Evolutionary conservation across 2,113 vertebrate species (phyloP), one percentile per base, ranked within the genome.

Genomic region (Ctenomys sociabilis): DNA sequence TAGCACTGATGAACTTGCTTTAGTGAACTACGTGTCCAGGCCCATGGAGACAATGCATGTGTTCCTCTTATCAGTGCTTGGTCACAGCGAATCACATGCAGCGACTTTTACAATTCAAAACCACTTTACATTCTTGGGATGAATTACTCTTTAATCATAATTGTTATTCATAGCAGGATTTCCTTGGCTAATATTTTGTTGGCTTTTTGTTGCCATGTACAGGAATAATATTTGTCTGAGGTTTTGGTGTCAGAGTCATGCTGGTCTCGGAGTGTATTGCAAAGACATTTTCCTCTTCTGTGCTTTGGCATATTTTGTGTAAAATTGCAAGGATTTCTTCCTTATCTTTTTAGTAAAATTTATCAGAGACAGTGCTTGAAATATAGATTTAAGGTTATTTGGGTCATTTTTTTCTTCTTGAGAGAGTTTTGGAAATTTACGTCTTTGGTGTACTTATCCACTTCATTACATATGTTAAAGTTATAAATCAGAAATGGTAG

Each of bases 271-370:
- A 83, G 57, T 87, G 35, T 94, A 11, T 75, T 82, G 26, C 52
- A 13, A 80, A 86, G 8, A 0, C 3, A 4, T 52, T 3, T 5
- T 80, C 12, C 3, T 52, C 26, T 61, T 61, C 37, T 6, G 19
- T 57, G 9, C 72, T 64, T 57, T 87, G 37, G 11, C 57, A 49
- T n/a, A 87, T 35, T 72, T 87, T 83, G 43, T 52, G 6, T 35
- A 89, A 78, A 78, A 45, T 72, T 72, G 22, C 1, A 83, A 49
- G 73, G 85, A 66, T 66, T 94, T 92, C 43, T 61, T 90, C 21
- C 22, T 84, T 45, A 93, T 82, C n/a, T 49, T 24, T 73, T 92
- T 81, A 86, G n/a, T 61, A 70, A 93, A 88, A 85, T 81, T 75
- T 14, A 85, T 49, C 40, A 85, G 32, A 88, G 13, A 85, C 68